A percentile compares a stretch with the other conserved stretches of the same genome.
Conservation (phyloP, 2,113 vertebrate genomes). For the Pyxicephalus adspersus region DNA sequence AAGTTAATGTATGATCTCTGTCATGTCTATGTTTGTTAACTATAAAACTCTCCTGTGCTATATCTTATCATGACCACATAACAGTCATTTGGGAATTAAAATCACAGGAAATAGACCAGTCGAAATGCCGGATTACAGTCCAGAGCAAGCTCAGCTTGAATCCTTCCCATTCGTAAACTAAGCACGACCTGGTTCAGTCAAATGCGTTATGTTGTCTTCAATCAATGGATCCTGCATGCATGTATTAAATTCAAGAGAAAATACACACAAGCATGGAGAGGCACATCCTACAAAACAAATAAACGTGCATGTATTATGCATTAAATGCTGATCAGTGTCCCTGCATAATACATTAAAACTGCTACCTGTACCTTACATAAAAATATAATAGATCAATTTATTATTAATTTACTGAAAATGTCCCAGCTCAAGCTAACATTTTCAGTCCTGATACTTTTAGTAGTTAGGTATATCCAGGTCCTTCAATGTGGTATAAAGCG, state of each 20-base stretch:
- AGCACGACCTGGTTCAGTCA: constrained; percentile 4
- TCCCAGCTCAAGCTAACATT: background rate
- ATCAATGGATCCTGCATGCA: background rate
- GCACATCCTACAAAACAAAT: constrained; percentile 17
- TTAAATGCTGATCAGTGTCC: background rate
- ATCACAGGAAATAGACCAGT: background rate
- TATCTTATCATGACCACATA: background rate
- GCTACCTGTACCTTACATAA: constrained; percentile 25
- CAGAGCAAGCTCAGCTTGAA: background rate
- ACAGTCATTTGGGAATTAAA: constrained; percentile 2
- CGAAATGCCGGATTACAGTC: background rate
- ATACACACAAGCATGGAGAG: background rate
- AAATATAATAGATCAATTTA: constrained; percentile 10
- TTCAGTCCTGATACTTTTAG: background rate
- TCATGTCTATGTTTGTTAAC: background rate
- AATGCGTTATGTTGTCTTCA: constrained; percentile 15
- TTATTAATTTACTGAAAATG: constrained; percentile 12
- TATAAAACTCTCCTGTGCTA: background rate
- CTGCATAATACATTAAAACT: constrained; percentile 30
- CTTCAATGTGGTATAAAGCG: too few species aligned
- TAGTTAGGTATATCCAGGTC: background rate
- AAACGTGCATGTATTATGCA: constrained; percentile 1
- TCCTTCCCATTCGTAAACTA: background rate
- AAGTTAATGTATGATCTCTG: background rate
- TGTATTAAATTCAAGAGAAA: constrained; percentile 18